Conservation (phyloP, 2,113 vertebrate genomes). For the Thymallus thymallus region DNA sequence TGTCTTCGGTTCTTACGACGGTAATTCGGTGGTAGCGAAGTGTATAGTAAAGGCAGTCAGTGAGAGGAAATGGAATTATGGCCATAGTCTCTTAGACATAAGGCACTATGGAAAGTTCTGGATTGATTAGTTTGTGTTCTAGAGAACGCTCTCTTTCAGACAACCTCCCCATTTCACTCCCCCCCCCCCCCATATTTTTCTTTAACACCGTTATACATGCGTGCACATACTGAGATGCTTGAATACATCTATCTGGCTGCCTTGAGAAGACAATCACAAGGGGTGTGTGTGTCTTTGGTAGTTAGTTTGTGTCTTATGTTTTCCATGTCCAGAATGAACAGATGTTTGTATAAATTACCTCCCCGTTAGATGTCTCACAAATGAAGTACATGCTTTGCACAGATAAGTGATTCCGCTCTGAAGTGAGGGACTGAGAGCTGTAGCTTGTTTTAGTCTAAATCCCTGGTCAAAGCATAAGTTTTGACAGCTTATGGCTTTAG, state of each 20-base stretch:
- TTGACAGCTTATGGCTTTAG: no score
- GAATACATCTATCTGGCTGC: constrained; percentile 15
- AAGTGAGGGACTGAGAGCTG: constrained; percentile 4
- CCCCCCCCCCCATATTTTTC: constrained; percentile 1
- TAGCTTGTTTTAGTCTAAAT: not conserved
- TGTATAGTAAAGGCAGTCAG: not conserved
- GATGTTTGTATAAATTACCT: constrained; percentile 96
- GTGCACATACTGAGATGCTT: constrained; percentile 23
- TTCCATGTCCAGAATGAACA: constrained; percentile 90
- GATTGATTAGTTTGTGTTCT: no score
- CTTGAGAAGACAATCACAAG: constrained; percentile 30
- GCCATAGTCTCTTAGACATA: not conserved
- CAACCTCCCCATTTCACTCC: not conserved
- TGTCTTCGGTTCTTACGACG: not conserved
- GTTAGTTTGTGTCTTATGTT: constrained; percentile 80
- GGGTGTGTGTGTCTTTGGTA: constrained; percentile 33
- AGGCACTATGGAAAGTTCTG: not conserved
- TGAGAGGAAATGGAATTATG: not conserved
- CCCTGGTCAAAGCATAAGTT: no score
- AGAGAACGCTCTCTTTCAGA: no score
- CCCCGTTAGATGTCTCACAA: constrained; percentile 85
- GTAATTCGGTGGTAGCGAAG: not conserved
- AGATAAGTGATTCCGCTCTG: constrained; percentile 77
- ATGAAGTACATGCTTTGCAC: constrained; percentile 93
- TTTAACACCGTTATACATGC: constrained; percentile 25